A percentile compares a stretch with the other conserved stretches of the same genome.
These are phyloP conservation scores for Prionchulus punctatus DNA, from an alignment of 2,888 invertebrate genomes.

Conservation along the genomic window DNA sequence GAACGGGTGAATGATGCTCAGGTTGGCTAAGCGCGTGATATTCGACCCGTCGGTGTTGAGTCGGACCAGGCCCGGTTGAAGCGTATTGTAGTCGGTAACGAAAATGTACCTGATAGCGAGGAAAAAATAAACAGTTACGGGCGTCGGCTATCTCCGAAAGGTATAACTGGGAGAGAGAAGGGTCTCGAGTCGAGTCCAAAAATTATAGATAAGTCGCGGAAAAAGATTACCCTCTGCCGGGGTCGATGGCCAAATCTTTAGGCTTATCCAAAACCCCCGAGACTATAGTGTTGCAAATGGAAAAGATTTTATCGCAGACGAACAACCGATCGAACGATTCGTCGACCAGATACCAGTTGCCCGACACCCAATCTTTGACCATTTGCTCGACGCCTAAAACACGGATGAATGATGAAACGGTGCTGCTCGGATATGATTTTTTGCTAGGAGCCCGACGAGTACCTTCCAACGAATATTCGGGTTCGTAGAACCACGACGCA, in stretches of 20 bases:
- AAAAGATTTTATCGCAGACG: slow-evolving; percentile 48
- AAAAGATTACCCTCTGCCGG: slow-evolving; percentile 47
- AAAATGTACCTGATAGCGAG: slow-evolving; percentile 48
- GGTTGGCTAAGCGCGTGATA: slow-evolving; percentile 45
- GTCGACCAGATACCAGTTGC: slow-evolving; percentile 69
- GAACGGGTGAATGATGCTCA: slow-evolving; percentile 58
- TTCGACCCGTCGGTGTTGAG: slow-evolving; percentile 50
- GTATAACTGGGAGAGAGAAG: neutral
- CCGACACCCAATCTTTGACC: slow-evolving; percentile 64
- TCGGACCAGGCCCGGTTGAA: slow-evolving; percentile 47
- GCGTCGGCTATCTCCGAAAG: neutral
- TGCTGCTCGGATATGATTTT: neutral
- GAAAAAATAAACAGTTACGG: neutral
- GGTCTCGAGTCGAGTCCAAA: neutral
- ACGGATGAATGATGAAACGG: neutral
- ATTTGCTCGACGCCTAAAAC: slow-evolving; percentile 52
- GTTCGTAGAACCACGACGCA: neutral
- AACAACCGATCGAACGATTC: slow-evolving; percentile 51
- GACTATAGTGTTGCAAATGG: slow-evolving; percentile 51
- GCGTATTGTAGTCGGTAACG: slow-evolving; percentile 56
- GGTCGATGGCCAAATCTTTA: slow-evolving; percentile 59
- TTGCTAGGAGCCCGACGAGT: no score
- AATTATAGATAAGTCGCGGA: slow-evolving; percentile 4
- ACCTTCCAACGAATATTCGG: neutral
- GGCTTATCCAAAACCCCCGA: slow-evolving; percentile 52